Percentiles rank a stretch among this genome's conserved stretches.
Conservation (phyloP, 2,888 invertebrate genomes). For the Hyposoter dolosus region DNA sequence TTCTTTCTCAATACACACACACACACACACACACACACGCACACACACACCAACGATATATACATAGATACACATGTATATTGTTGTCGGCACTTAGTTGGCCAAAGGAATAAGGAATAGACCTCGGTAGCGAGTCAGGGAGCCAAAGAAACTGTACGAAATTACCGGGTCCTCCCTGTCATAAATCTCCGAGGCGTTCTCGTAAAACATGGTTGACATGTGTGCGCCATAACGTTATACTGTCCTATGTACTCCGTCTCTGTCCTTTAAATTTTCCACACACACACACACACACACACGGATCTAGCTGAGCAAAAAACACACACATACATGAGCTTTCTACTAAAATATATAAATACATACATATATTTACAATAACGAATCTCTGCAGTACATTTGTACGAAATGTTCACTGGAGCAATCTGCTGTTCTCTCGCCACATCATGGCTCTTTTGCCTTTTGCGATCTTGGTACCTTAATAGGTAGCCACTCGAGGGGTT, state of each 20-base stretch:
- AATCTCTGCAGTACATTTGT: constrained; percentile 36
- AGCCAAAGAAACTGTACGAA: constrained; percentile 62
- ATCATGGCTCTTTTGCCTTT: constrained; percentile 20
- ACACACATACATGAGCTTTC: no score
- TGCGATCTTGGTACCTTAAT: constrained; percentile 48
- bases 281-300: background rate
- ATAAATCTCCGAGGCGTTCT: constrained; percentile 66
- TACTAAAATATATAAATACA: constrained; percentile 17
- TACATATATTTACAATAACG: constrained; percentile 22
- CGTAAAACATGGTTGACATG: constrained; percentile 70
- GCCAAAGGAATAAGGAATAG: constrained; percentile 32
- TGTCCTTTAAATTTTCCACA: constrained; percentile 27
- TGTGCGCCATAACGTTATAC: constrained; percentile 61
- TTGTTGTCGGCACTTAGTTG: constrained; percentile 27
- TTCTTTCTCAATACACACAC: constrained; percentile 6
- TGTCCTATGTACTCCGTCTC: background rate
- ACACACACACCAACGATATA: background rate
- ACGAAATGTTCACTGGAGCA: constrained; percentile 38
- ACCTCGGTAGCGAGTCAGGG: constrained; percentile 9
- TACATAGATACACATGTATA: background rate
- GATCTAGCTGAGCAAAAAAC: background rate
- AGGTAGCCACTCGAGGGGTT: constrained; percentile 44
- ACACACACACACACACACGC: background rate
- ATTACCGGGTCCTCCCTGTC: constrained; percentile 64
- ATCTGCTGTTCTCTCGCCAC: constrained; percentile 10